Conservation (phyloP, 2,888 invertebrate genomes). For the Noctua comes region DNA sequence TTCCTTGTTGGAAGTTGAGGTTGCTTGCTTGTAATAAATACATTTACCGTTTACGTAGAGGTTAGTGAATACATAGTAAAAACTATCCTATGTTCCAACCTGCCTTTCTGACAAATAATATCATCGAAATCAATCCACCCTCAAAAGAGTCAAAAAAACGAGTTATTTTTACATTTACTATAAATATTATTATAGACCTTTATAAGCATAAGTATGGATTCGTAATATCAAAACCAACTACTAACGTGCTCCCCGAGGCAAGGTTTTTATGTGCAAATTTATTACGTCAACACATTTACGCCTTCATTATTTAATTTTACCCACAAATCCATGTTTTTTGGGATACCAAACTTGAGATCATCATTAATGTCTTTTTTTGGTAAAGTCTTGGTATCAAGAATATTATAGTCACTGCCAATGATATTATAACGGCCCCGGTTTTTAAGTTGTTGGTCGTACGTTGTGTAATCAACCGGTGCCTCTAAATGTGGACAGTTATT, state of each 20-base stretch:
- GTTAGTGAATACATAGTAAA: background rate
- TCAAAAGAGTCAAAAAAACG: too few relatives aligned
- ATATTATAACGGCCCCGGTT: background rate
- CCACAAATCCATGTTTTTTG: background rate
- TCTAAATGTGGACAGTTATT: too few relatives aligned
- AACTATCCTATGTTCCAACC: too few relatives aligned
- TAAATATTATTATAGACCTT: background rate
- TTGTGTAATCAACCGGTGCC: background rate
- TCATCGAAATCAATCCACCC: background rate
- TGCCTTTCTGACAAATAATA: background rate
- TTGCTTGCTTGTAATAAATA: too few relatives aligned
- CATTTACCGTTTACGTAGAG: too few relatives aligned
- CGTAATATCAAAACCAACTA: too few relatives aligned
- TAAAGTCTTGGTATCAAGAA: background rate
- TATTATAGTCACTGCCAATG: background rate
- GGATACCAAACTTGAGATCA: background rate
- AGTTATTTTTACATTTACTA: too few relatives aligned
- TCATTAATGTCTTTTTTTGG: background rate
- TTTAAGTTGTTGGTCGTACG: background rate
- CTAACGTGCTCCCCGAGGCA: background rate
- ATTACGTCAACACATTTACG: background rate
- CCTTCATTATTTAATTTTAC: background rate
- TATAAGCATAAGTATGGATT: background rate
- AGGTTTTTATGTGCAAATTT: background rate
- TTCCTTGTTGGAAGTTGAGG: too few relatives aligned